Evolutionary conservation across 2,797 vertebrate genomes (phyloP), one percentile per base, ranked within the genome.

Genomic region (Delichon dasypus): DNA sequence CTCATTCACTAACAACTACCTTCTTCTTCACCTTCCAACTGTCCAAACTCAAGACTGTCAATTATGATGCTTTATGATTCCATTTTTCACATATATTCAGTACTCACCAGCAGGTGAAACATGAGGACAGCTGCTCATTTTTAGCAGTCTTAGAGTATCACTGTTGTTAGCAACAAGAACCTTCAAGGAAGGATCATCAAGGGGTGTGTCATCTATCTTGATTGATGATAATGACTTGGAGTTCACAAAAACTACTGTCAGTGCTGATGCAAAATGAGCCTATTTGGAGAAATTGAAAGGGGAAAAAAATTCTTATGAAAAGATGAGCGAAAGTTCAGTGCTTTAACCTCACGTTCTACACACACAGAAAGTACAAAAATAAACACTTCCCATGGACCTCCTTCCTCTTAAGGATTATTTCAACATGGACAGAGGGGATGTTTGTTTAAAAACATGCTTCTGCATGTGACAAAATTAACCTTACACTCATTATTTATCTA

Each of bases 111-210:
- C 97, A 88, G 98, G 98, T 44, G 98, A 98, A 40, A 98, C 97
- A 25, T 98, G 97, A 95, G 98, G 98, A 91, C 98, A 98, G 91
- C 98, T 98, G 82, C 97, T 98, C 98, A 98, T 98, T 96, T 98
- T 98, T 7, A 98, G 94, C 40, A 98, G 94, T 90, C 96, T 97
- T 19, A 98, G 90, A 40, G 98, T 98, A 62, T 98, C 97, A 27
- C 98, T 98, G 14, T 98, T 98, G 93, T 98, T 98, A 65, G 98
- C 98, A 67, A 98, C 98, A 22, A 98, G 97, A 90, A 98, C 98
- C 76, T 98, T 98, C 92, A 98, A 83, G 21, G 98, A 98, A 83
- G 98, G 98, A 91, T 98, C 98, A 92, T 98, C 98, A 57, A 98
- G 97, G 8, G 98, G 98, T 3, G 98, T 98, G 70, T 98, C 98